These are phyloP conservation scores for Dreissena polymorpha DNA, from an alignment of 1,140 invertebrate genomes.

Conservation along the genomic window DNA sequence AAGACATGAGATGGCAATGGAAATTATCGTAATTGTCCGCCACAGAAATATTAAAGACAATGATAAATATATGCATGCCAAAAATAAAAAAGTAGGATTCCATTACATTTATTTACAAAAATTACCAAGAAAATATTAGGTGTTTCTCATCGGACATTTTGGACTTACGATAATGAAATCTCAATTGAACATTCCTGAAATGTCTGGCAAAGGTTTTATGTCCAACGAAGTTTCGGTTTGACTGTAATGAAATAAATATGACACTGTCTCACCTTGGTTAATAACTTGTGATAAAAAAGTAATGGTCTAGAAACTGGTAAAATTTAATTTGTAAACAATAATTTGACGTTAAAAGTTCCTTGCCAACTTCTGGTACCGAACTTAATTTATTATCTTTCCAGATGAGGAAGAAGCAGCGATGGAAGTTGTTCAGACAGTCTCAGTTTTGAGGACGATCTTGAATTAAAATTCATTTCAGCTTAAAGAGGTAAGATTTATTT, in stretches of 20 bases:
- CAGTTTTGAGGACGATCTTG: background rate
- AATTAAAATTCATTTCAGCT: constrained; percentile 15
- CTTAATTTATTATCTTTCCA: too few relatives aligned
- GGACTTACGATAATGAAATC: background rate
- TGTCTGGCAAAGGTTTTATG: background rate
- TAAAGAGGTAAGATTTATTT: constrained; percentile 9
- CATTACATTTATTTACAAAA: constrained; percentile 6
- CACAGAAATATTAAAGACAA: constrained; percentile 6
- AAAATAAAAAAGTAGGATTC: constrained; percentile 10
- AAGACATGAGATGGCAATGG: constrained; percentile 9
- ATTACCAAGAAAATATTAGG: constrained; percentile 5
- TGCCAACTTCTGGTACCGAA: too few relatives aligned
- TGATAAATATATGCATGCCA: constrained; percentile 17
- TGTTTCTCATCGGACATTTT: constrained; percentile 6
- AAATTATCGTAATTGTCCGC: constrained; percentile 3
- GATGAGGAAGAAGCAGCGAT: too few relatives aligned
- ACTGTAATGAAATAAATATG: constrained; percentile 17
- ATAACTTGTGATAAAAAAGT: background rate
- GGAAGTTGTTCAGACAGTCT: too few relatives aligned
- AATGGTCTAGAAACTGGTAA: background rate
- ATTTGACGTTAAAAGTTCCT: too few relatives aligned
- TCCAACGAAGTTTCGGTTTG: constrained; percentile 10
- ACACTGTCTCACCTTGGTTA: constrained; percentile 10
- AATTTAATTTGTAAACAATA: too few relatives aligned
- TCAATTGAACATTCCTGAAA: constrained; percentile 12